Percentiles rank a stretch among this genome's conserved stretches.
phyloP scores from a whole-genome alignment of 2,113 vertebrate species.

The Fregata magnificens region DNA sequence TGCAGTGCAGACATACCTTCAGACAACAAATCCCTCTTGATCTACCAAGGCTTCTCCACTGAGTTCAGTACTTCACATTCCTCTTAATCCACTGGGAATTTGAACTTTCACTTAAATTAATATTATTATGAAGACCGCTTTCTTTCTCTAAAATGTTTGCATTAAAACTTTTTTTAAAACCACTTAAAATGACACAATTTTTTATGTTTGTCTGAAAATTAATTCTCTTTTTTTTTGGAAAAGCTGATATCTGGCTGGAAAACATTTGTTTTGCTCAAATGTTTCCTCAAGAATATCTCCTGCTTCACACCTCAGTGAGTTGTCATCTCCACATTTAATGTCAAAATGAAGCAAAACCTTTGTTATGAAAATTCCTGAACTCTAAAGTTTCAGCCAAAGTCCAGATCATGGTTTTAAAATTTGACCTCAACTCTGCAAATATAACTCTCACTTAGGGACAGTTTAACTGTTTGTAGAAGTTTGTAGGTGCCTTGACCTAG shows the following conservation, averaged over 20 bases:
- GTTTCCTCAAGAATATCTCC: not conserved
- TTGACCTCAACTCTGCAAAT: not conserved
- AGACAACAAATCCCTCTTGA: slow-evolving; percentile 9
- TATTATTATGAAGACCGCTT: not conserved
- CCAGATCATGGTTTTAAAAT: not conserved
- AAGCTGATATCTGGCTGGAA: not conserved
- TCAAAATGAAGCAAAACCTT: not conserved
- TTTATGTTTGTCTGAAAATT: not conserved
- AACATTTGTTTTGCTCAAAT: not conserved
- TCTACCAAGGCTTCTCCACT: not conserved
- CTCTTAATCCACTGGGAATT: not conserved
- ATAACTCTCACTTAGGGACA: not conserved
- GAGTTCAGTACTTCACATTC: not conserved
- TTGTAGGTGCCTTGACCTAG: not conserved
- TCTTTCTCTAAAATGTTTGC: not conserved
- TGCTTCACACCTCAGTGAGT: not conserved
- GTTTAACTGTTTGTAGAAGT: not conserved
- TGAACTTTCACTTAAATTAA: not conserved
- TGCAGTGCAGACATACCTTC: not conserved
- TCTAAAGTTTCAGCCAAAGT: not conserved
- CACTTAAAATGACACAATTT: not conserved
- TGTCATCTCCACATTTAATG: not conserved
- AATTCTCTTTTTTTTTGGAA: not conserved
- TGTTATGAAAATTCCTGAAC: not conserved
- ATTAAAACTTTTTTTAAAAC: not conserved